Percentiles rank a stretch among this genome's conserved stretches.
These are phyloP conservation scores for Trypoxylus dichotomus DNA, from an alignment of 1,140 invertebrate genomes.

Conservation along the genomic window DNA sequence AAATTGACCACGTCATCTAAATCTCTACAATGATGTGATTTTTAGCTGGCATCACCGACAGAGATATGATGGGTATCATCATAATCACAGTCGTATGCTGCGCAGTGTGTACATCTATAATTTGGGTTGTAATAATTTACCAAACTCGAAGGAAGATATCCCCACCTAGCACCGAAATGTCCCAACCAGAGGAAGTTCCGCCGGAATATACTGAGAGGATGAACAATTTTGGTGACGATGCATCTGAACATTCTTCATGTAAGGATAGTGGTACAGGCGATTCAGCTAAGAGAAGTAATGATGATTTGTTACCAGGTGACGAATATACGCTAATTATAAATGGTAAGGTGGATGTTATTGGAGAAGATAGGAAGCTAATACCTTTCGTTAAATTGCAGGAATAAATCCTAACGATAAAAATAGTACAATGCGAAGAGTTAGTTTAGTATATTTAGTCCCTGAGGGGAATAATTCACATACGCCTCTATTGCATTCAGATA, in stretches of 20 bases:
- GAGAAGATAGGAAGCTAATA: background rate
- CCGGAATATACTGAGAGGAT: conserved; percentile 33
- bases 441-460: conserved; percentile 37
- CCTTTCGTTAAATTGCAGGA: conserved; percentile 29
- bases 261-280: conserved; percentile 71
- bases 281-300: conserved; percentile 64
- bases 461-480: conserved; percentile 38
- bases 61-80: conserved; percentile 80
- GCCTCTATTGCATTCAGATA: conserved; percentile 41
- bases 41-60: conserved; percentile 47
- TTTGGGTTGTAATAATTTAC: conserved; percentile 92
- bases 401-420: conserved; percentile 34
- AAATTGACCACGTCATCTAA: no score
- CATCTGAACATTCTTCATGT: conserved; percentile 60
- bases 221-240: conserved; percentile 42
- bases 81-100: conserved; percentile 89
- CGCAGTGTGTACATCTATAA: conserved; percentile 83
- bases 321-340: conserved; percentile 43
- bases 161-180: conserved; percentile 24
- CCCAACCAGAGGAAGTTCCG: background rate
- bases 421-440: conserved; percentile 37
- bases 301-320: conserved; percentile 46
- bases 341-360: conserved; percentile 11
- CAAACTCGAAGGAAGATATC: conserved; percentile 71
- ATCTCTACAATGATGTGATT: conserved; percentile 27